A percentile compares a stretch with the other conserved stretches of the same genome.
Conservation (phyloP, 2,113 vertebrate species). For the Neofelis nebulosa region DNA sequence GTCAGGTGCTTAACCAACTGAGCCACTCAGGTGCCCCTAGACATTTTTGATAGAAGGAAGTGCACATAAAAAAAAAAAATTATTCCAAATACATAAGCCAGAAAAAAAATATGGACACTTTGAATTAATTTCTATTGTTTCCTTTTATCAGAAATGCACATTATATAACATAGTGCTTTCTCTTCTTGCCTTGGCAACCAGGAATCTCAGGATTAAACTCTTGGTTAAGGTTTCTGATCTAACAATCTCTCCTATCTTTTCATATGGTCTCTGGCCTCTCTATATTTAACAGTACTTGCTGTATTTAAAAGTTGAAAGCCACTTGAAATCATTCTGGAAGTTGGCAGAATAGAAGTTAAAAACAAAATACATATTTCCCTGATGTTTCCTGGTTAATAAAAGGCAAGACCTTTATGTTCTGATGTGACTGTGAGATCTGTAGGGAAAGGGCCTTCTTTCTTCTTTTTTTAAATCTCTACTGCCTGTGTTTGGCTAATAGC, state of each 20-base stretch:
- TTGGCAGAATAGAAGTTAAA: not conserved
- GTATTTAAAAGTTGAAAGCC: not conserved
- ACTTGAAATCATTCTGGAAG: slow-evolving; percentile 19
- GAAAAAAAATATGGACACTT: not conserved
- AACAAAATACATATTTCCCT: not conserved
- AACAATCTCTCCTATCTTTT: not conserved
- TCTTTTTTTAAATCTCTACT: not conserved
- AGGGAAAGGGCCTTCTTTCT: not conserved
- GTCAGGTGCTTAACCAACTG: too few relatives aligned
- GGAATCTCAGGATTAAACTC: not conserved
- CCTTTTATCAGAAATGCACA: not conserved
- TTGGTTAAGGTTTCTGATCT: not conserved
- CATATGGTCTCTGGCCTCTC: not conserved
- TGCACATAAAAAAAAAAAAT: not conserved
- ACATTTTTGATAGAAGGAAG: not conserved
- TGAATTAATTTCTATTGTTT: not conserved
- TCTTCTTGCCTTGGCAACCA: not conserved
- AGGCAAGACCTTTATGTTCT: not conserved
- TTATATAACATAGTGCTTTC: not conserved
- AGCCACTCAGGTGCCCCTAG: too few relatives aligned
- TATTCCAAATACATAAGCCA: not conserved
- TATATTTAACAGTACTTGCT: not conserved
- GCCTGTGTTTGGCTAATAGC: not conserved
- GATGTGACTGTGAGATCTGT: not conserved
- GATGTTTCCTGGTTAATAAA: not conserved